A percentile compares a stretch with the other conserved stretches of the same genome.
Evolutionary conservation across 2,888 invertebrate species (phyloP).

Genomic region (Drosophila barbarae): DNA sequence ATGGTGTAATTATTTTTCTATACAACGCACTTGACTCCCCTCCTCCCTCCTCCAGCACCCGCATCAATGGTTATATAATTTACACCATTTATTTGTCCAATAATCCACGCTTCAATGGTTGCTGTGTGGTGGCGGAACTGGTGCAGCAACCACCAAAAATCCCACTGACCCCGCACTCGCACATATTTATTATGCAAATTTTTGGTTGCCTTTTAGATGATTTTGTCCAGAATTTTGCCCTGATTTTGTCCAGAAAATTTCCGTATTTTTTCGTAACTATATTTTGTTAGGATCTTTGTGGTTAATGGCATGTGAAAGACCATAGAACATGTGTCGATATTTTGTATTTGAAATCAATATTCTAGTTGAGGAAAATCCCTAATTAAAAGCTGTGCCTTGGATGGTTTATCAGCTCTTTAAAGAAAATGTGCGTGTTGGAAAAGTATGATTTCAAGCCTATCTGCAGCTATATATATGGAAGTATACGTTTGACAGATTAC

Average conservation of each 20-base stretch:
- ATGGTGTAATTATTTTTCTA: constrained; percentile 43
- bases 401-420: background rate
- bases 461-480: background rate
- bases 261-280: constrained; percentile 13
- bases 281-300: constrained; percentile 28
- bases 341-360: background rate
- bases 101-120: constrained; percentile 44
- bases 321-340: constrained; percentile 49
- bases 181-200: constrained; percentile 55
- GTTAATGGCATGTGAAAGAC: constrained; percentile 41
- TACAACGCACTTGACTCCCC: constrained; percentile 36
- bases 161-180: constrained; percentile 3
- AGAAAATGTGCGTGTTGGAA: background rate
- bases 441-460: background rate
- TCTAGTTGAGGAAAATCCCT: background rate
- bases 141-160: constrained; percentile 26
- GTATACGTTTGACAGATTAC: constrained; percentile 11
- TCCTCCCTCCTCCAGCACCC: constrained; percentile 7
- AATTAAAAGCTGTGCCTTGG: background rate
- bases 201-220: background rate
- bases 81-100: constrained; percentile 54
- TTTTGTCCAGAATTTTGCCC: background rate
- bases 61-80: constrained; percentile 46
- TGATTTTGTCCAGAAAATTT: background rate
- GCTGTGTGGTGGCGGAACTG: constrained; percentile 20